Percentiles rank a stretch among this genome's conserved stretches.
phyloP scores from a whole-genome alignment of 2,888 invertebrate genomes.

The Petrolisthes manimaculis region DNA sequence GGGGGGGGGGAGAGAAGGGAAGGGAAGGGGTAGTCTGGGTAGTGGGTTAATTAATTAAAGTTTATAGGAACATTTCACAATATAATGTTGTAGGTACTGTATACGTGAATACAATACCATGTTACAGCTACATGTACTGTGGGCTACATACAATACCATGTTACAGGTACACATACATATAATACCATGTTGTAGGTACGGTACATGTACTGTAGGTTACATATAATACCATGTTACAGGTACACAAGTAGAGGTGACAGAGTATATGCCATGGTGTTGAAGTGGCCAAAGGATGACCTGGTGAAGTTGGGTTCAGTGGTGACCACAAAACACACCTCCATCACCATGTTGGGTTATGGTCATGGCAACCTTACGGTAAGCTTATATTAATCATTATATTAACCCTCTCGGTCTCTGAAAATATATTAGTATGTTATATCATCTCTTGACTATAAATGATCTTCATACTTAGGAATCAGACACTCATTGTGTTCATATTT shows the following conservation, averaged over 20 bases:
- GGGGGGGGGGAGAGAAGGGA: background rate
- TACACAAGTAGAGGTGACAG: constrained; percentile 43
- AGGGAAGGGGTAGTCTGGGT: no score
- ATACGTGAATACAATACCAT: no score
- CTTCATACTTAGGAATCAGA: no score
- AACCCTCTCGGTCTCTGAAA: background rate
- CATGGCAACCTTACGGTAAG: background rate
- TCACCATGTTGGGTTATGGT: constrained; percentile 52
- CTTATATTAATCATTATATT: background rate
- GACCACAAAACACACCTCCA: constrained; percentile 32
- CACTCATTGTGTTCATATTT: no score
- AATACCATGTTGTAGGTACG: no score
- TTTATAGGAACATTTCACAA: no score
- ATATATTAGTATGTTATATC: background rate
- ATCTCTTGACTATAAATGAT: background rate
- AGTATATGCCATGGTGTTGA: constrained; percentile 65
- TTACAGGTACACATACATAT: no score
- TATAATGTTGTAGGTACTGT: no score
- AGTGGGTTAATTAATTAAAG: no score
- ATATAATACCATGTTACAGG: constrained; percentile 12
- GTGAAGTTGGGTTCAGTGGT: constrained; percentile 49
- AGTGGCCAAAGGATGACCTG: constrained; percentile 58
- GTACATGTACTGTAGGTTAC: no score
- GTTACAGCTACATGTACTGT: no score
- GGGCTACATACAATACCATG: no score